These are phyloP conservation scores for Neoaliturus tenellus DNA, from an alignment of 2,888 invertebrate species.

Conservation along the genomic window DNA sequence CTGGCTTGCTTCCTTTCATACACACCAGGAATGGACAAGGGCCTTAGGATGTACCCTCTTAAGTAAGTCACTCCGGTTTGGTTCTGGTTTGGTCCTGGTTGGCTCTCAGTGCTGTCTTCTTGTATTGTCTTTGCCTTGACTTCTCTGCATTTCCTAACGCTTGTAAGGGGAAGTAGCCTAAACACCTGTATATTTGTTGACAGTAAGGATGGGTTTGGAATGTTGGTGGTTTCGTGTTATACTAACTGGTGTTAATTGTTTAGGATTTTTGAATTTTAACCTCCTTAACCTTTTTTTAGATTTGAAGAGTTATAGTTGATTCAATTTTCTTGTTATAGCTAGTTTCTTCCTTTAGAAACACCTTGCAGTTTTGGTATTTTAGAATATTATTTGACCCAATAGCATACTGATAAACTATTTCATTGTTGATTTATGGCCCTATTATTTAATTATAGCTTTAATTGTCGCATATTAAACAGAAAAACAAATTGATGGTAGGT, in stretches of 20 bases:
- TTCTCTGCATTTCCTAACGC: slow-evolving; percentile 24
- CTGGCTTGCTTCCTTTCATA: slow-evolving; percentile 97
- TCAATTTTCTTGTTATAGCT: too few relatives aligned
- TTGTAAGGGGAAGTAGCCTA: not conserved
- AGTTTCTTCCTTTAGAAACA: too few relatives aligned
- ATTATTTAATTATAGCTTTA: too few relatives aligned
- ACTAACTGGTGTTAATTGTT: not conserved
- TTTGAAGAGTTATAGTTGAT: too few relatives aligned
- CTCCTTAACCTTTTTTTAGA: too few relatives aligned
- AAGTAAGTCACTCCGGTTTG: slow-evolving; percentile 81
- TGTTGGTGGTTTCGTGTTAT: not conserved
- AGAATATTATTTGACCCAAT: too few relatives aligned
- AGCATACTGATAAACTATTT: too few relatives aligned
- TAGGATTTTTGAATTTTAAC: too few relatives aligned
- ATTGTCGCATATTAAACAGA: too few relatives aligned
- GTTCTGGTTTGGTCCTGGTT: slow-evolving; percentile 35
- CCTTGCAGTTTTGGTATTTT: too few relatives aligned
- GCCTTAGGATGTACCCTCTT: slow-evolving; percentile 97
- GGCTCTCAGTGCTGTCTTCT: slow-evolving; percentile 27
- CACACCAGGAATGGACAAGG: slow-evolving; percentile 98
- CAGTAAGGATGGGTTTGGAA: not conserved
- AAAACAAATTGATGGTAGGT: too few relatives aligned
- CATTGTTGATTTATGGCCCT: too few relatives aligned
- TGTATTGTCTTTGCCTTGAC: slow-evolving; percentile 30
- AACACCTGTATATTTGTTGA: not conserved